phyloP scores from a whole-genome alignment of 2,797 vertebrate species.

The Varecia variegata region DNA sequence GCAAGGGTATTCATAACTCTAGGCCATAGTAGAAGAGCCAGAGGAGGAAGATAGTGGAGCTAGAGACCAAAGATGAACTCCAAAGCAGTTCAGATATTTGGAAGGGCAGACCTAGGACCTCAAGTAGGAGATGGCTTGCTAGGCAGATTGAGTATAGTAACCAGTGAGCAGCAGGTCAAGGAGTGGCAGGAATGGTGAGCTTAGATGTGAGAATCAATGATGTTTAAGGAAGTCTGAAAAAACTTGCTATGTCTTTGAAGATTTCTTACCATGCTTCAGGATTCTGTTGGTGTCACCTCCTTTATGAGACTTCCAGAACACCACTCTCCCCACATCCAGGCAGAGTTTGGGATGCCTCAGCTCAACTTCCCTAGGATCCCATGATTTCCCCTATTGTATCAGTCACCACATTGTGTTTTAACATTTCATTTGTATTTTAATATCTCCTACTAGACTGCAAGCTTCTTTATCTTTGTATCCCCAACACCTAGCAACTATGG shows the following conservation, averaged over 20 bases:
- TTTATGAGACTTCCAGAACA: not conserved
- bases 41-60: not conserved
- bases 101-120: not conserved
- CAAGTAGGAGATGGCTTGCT: not conserved
- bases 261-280: not conserved
- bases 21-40: not conserved
- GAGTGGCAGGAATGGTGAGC: not conserved
- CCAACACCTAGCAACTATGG: not conserved
- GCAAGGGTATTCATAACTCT: not conserved
- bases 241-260: not conserved
- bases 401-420: not conserved
- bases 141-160: not conserved
- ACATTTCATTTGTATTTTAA: slow-evolving; percentile 6
- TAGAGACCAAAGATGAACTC: not conserved
- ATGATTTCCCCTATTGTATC: not conserved
- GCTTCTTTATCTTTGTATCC: not conserved
- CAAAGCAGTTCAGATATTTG: not conserved
- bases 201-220: not conserved
- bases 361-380: not conserved
- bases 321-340: not conserved
- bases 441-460: not conserved
- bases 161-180: not conserved
- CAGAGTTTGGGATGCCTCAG: not conserved
- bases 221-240: not conserved
- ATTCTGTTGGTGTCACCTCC: not conserved